Evolutionary conservation across 2,888 invertebrate species (phyloP).

Genomic region (Cephalotes varians): DNA sequence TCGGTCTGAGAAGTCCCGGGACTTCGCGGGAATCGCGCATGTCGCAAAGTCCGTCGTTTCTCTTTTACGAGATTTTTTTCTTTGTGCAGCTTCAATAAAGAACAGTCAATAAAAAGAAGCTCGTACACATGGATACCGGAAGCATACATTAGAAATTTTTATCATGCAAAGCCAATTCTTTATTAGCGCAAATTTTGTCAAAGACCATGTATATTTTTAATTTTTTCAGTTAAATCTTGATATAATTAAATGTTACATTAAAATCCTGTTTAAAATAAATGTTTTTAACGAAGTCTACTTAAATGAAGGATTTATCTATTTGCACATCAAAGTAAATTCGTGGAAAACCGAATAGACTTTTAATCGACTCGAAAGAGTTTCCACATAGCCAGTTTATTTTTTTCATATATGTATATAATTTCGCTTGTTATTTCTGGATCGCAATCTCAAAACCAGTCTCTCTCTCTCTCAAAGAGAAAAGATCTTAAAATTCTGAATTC

Average conservation of each 20-base stretch:
- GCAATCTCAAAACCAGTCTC: background rate
- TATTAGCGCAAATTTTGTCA: background rate
- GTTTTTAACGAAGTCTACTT: background rate
- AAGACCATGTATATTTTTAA: background rate
- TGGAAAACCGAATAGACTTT: background rate
- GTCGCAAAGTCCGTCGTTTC: background rate
- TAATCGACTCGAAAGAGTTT: background rate
- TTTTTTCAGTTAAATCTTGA: background rate
- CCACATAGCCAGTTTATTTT: background rate
- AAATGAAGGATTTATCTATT: background rate
- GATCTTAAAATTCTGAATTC: background rate
- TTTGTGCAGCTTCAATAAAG: background rate
- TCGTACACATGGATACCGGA: background rate
- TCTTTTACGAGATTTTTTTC: background rate
- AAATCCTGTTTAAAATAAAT: background rate
- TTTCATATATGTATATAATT: too few species aligned
- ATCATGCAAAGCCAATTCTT: background rate
- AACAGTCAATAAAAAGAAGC: background rate
- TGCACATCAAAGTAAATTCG: background rate
- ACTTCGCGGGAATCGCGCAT: slow-evolving; percentile 28
- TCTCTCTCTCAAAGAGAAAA: background rate
- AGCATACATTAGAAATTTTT: background rate
- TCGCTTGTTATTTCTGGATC: background rate
- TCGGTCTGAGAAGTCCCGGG: slow-evolving; percentile 57
- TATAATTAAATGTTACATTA: background rate